phyloP scores from a whole-genome alignment of 2,888 invertebrate genomes.

The Aporophyla lueneburgensis region DNA sequence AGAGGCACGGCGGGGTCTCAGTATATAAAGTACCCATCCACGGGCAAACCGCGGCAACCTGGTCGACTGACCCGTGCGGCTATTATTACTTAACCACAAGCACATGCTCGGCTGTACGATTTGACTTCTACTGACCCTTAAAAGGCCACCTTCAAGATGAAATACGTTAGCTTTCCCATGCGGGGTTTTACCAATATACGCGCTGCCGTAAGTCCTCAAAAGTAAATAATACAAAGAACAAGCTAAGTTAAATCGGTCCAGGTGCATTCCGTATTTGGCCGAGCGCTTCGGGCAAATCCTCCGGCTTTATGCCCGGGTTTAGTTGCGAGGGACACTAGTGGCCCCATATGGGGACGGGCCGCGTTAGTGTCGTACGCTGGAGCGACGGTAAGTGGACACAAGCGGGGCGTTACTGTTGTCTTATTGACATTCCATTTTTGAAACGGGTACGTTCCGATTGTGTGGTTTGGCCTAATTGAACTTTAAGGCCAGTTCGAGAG shows the following conservation, averaged over 20 bases:
- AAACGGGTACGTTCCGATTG: conserved; percentile 46
- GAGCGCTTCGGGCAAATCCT: conserved; percentile 66
- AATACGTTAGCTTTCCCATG: background rate
- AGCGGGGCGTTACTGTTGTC: conserved; percentile 55
- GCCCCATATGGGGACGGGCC: conserved; percentile 56
- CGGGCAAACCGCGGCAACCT: no score
- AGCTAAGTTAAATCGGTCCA: conserved; percentile 58
- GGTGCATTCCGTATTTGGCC: conserved; percentile 63
- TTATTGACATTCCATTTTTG: conserved; percentile 73
- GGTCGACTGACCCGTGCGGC: no score
- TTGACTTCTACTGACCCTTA: background rate
- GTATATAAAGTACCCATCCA: no score
- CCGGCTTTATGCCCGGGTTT: conserved; percentile 63
- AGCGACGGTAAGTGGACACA: conserved; percentile 71
- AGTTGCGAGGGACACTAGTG: conserved; percentile 54
- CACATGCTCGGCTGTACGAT: background rate
- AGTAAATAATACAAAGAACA: conserved; percentile 62
- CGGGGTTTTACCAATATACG: conserved; percentile 18
- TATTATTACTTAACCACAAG: no score
- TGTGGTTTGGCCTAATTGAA: conserved; percentile 49
- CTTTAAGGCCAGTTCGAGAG: conserved; percentile 30
- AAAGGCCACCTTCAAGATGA: background rate
- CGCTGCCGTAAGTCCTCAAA: conserved; percentile 40
- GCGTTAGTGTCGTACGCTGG: conserved; percentile 55
- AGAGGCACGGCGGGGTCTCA: no score